phyloP scores from a whole-genome alignment of 2,113 vertebrate species.

The Pygoscelis adeliae region DNA sequence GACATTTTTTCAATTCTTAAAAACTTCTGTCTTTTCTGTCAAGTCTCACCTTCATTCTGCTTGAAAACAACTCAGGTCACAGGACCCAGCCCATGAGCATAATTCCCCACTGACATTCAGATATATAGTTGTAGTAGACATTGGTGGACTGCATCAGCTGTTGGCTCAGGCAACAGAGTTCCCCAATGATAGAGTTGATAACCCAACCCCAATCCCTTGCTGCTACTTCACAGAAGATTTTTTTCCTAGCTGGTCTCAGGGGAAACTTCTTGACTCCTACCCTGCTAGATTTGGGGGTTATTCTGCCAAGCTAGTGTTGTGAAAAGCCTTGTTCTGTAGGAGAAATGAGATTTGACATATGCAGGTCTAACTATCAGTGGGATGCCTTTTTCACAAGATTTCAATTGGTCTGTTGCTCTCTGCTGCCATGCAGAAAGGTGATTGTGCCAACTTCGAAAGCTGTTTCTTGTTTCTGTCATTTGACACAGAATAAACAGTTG shows the following conservation, averaged over 20 bases:
- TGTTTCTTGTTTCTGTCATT: not conserved
- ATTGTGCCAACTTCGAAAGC: not conserved
- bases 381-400: not conserved
- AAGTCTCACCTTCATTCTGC: not conserved
- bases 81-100: not conserved
- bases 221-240: not conserved
- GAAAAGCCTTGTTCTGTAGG: not conserved
- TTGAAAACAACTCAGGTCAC: not conserved
- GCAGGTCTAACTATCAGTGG: not conserved
- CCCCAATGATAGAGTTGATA: fast-evolving
- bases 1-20: not conserved
- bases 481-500: not conserved
- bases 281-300: not conserved
- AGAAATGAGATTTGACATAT: not conserved
- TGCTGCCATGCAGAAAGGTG: not conserved
- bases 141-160: not conserved
- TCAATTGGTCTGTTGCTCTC: not conserved
- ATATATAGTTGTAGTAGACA: not conserved
- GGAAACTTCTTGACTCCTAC: not conserved
- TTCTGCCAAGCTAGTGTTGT: not conserved
- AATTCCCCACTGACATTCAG: not conserved
- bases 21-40: not conserved
- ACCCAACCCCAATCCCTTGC: not conserved
- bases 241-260: not conserved
- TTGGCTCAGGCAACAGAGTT: not conserved